Evolutionary conservation across 2,113 vertebrate genomes (phyloP), one percentile per base, ranked within the genome.

Genomic region (Ptilonorhynchus violaceus): DNA sequence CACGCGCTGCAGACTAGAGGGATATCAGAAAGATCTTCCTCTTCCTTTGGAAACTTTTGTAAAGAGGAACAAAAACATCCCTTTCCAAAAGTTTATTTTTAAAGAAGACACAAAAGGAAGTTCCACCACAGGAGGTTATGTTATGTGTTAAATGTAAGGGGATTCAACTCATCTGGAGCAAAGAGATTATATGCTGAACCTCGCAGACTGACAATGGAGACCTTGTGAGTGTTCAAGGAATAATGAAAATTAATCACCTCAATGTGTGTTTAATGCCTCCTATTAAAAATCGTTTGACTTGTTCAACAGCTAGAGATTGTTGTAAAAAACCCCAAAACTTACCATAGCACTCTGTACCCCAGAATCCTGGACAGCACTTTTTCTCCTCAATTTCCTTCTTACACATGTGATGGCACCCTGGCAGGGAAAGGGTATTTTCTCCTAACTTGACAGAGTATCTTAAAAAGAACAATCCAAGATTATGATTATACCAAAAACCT

Each of bases 261-360:
- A 18, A 6, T 55, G 35, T 15, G 42, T 52, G 64, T 72, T 74
- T 89, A 78, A 35, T 76, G 35, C 5, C 24, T 86, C 27, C 30
- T 53, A 18, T 80, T 60, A 77, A 85, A 92, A 81, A 17, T 44
- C 11, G 5, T 67, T 81, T 92, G 60, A 81, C 28, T 82, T 52
- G 31, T 22, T 86, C 64, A 62, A 35, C 23, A 78, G 72, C n/a
- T 66, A 70, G 31, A 69, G 37, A 17, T 18, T 5, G 7, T 50
- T 7, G 4, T 16, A 53, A 69, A 78, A 70, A 53, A 37, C 10
- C 6, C 4, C 76, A 59, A 62, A 42, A 95, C 98, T 98, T 98
- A 99, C 99, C 95, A 6, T 98, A 97, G 94, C 99, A 99, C 55
- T 98, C 95, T 0, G 98, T 96, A 15, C 99, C 99, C 99, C 99